Base-by-base conservation (phyloP, 2,797 vertebrate species). In the Premnoplex brunnescens region DNA sequence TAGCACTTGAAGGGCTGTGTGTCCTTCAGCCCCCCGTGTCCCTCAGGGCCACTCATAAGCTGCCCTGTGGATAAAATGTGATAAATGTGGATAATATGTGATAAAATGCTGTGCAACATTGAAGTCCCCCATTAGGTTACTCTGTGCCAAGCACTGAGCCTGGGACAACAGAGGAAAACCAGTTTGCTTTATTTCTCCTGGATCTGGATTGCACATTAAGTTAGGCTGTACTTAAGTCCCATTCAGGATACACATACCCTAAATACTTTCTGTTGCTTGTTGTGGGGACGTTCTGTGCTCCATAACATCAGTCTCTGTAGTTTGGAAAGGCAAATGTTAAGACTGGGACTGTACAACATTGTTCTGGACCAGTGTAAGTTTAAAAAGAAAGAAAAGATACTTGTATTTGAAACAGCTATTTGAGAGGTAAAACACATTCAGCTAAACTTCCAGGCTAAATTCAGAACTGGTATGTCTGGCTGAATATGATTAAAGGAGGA, bases 401-500 rank as follows among this genome's bases (percentile, higher is more conserved):
- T 1, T 37, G 5, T 66, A 59, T 71, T 94, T 85, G 34, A 83
- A 89, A 39, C 21, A 59, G 32, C 10, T 37, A 3, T 81, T 62
- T 72, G 39, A 69, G 46, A 46, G 54, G 54, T 71, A 59, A 55
- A 85, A 22, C 24, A 30, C 12, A 27, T n/a, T 41, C 32, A 80
- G 41, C 63, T 89, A 14, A 88, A 74, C 36, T 77, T 67, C 14
- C 48, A 81, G 55, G 43, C 59, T 75, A 62, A 91, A 76, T 73
- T 85, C 80, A 76, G 74, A 84, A 73, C 34, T 80, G n/a, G 12
- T 92, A 26, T 73, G n/a, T 87, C 75, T 94, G 60, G 27, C 73
- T 80, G 54, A 90, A 86, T 89, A 55, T 52, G 77, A 85, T 81
- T 91, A 88, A 82, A 88, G 62, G 54, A 96, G 88, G 79, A 95